Conservation (phyloP, 2,113 vertebrate species). For the Uropsilus gracilis region DNA sequence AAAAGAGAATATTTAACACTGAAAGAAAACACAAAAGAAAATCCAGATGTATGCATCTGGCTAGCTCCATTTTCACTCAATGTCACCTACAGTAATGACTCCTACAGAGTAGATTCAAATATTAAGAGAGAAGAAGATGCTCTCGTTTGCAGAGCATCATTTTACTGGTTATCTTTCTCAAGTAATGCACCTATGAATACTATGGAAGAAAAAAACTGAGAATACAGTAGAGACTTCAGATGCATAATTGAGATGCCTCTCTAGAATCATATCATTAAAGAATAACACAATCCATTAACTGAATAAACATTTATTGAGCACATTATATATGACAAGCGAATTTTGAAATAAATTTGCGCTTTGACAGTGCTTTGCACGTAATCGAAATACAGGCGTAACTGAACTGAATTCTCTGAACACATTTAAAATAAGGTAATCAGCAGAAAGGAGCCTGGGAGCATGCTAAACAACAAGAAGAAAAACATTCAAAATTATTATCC, state of each 20-base stretch:
- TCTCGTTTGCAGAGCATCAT: not conserved
- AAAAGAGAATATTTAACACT: not conserved
- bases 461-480: constrained; percentile 2
- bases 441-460: constrained; percentile 48
- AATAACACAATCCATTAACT: constrained; percentile 41
- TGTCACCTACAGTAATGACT: not conserved
- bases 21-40: constrained; percentile 24
- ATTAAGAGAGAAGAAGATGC: not conserved
- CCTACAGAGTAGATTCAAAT: not conserved
- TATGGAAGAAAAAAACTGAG: constrained; percentile 1
- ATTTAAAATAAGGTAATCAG: constrained; percentile 2
- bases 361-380: constrained; percentile 44
- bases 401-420: constrained; percentile 54
- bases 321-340: constrained; percentile 46
- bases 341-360: constrained; percentile 67
- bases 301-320: constrained; percentile 63
- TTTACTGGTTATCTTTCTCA: not conserved
- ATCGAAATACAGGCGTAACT: constrained; percentile 29
- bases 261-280: constrained; percentile 41
- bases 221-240: constrained; percentile 27
- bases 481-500: constrained; percentile 42
- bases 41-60: not conserved
- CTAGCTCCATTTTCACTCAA: not conserved
- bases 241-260: not conserved
- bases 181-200: not conserved